Evolutionary conservation across 1,140 invertebrate genomes (phyloP), one percentile per base, ranked within the genome.

Genomic region (Neodiprion virginianus): DNA sequence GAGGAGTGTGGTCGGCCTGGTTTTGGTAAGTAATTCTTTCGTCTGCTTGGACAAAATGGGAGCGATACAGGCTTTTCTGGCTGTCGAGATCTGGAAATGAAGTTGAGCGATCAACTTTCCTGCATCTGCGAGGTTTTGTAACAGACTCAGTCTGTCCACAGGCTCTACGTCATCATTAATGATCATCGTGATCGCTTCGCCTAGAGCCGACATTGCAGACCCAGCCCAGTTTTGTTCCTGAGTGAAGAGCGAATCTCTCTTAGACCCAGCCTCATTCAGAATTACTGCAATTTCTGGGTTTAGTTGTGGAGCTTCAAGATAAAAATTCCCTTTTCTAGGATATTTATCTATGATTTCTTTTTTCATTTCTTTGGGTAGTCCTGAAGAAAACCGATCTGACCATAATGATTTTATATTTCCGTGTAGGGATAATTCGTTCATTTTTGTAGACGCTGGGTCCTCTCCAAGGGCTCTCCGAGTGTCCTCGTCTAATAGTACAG

Each of bases 31-130:
- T 14, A 73, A 47, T 1, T 73, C 72, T 14, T 73, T 73, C 4
- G 61, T 73, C 21, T 53, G 72, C 49, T 73, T 73, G 11, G 72
- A 40, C 1, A 73, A 66, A 5, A 73, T 66, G n/a, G 72, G 72
- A 17, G 72, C 50, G 21, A 73, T 73, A 73, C 17, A 73, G 14
- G 72, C n/a, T 73, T 67, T 73, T 40, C 72, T 73, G 50, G 72
- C 72, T 4, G 72, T 67, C 4, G 72, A 73, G 17, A 73, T 73
- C 40, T 73, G 72, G 49, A 28, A 73, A 40, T 67, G 61, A 3
- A 73, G 40, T 48, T 73, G 72, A 1, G 72, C 53, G 8, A 73
- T 17, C 72, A 73, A 67, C 40, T 73, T 65, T 17, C 72, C 72
- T 73, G 72, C 40, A 17, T 73, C 72, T 48, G 21, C 72, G 4